Evolutionary conservation across 2,888 invertebrate genomes (phyloP).

Genomic region (Tethea ocularis): DNA sequence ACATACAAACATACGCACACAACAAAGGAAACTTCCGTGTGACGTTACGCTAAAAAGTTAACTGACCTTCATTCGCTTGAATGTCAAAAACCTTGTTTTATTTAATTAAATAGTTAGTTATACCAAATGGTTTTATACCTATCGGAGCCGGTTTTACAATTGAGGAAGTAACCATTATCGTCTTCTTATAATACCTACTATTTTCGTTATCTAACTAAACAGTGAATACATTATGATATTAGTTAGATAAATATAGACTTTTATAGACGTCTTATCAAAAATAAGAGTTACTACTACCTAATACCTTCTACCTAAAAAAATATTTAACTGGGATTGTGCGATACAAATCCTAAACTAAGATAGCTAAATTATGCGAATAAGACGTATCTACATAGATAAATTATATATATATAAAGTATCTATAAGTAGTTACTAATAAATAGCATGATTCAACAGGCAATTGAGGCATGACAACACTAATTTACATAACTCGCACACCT

Average conservation of each 20-base stretch:
- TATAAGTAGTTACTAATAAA: too few species aligned
- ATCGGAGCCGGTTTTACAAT: constrained; percentile 20
- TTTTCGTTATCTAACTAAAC: not conserved
- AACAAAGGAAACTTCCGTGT: constrained; percentile 51
- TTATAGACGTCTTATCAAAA: too few species aligned
- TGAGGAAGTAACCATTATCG: constrained; percentile 12
- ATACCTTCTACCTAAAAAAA: not conserved
- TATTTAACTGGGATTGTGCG: too few species aligned
- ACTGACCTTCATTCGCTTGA: constrained; percentile 54
- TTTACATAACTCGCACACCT: too few species aligned
- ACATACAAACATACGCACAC: constrained; percentile 10
- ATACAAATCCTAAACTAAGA: too few species aligned
- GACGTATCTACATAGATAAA: too few species aligned
- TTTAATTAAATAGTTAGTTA: constrained; percentile 26
- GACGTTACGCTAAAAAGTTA: constrained; percentile 52
- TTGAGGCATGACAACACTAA: too few species aligned
- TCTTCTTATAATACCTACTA: not conserved
- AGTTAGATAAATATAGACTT: not conserved
- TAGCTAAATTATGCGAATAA: too few species aligned
- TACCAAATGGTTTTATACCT: too few species aligned
- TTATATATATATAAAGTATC: too few species aligned
- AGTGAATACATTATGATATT: not conserved
- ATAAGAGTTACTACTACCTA: too few species aligned
- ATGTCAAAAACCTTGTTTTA: constrained; percentile 37
- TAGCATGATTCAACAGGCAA: too few species aligned